A percentile compares a stretch with the other conserved stretches of the same genome.
These are phyloP conservation scores for Anodontia alba DNA, from an alignment of 2,888 invertebrate genomes.

Conservation along the genomic window DNA sequence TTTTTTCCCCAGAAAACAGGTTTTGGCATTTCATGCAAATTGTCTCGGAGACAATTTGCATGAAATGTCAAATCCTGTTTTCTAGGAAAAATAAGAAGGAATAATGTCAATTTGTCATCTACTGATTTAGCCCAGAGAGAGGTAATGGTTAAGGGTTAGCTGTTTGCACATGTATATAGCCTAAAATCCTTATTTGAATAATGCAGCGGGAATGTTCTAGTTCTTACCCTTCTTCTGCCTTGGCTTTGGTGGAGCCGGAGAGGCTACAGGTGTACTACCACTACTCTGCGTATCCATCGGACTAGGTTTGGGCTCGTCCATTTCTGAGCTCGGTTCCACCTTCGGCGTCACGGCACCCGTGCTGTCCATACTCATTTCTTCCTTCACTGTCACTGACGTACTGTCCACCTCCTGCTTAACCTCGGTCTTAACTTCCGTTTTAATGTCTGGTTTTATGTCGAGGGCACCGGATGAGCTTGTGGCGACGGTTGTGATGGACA, in stretches of 20 bases:
- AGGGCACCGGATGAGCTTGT: constrained; percentile 80
- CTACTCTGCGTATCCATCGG: constrained; percentile 49
- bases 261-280: constrained; percentile 54
- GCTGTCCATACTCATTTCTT: constrained; percentile 45
- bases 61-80: no score
- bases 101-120: no score
- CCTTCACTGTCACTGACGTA: constrained; percentile 41
- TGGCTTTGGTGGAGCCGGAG: constrained; percentile 66
- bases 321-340: constrained; percentile 47
- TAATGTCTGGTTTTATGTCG: constrained; percentile 71
- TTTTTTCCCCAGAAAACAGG: no score
- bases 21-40: no score
- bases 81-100: no score
- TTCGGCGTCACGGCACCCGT: constrained; percentile 52
- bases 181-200: no score
- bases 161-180: no score
- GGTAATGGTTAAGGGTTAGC: no score
- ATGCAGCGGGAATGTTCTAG: no score
- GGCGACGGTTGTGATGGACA: constrained; percentile 78
- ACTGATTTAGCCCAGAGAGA: no score
- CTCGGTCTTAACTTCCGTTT: constrained; percentile 73
- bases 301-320: constrained; percentile 63
- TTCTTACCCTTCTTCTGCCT: constrained; percentile 70
- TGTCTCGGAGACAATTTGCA: no score
- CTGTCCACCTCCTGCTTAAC: constrained; percentile 55